Evolutionary conservation across 2,888 invertebrate genomes (phyloP).

Genomic region (Galerucella calmariensis): DNA sequence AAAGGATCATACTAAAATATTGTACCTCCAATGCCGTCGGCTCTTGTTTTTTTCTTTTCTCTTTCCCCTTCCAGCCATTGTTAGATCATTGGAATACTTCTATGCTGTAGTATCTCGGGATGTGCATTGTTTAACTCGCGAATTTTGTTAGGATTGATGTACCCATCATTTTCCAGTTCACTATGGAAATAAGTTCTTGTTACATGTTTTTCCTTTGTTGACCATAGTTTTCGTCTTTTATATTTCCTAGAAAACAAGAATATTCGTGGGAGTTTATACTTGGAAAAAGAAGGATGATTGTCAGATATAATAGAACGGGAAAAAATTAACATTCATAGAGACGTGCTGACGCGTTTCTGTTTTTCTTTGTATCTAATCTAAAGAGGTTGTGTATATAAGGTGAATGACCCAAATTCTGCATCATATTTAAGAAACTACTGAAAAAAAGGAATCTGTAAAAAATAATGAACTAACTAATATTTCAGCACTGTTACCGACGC

Average conservation of each 20-base stretch:
- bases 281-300: not conserved
- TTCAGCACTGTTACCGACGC: too few relatives aligned
- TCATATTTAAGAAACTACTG: too few relatives aligned
- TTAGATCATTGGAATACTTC: conserved; percentile 16
- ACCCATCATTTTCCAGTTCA: conserved; percentile 12
- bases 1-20: not conserved
- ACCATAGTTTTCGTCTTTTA: conserved; percentile 2
- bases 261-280: not conserved
- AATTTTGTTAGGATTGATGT: conserved; percentile 9
- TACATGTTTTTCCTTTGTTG: conserved; percentile 11
- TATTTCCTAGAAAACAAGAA: not conserved
- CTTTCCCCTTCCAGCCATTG: conserved; percentile 17
- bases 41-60: not conserved
- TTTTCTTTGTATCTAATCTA: not conserved
- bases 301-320: not conserved
- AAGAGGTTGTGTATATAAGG: too few relatives aligned
- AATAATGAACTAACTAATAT: too few relatives aligned
- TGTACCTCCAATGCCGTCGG: not conserved
- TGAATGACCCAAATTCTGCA: too few relatives aligned
- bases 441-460: too few relatives aligned
- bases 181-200: conserved; percentile 10
- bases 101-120: conserved; percentile 3
- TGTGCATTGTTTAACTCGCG: conserved; percentile 1
- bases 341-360: not conserved
- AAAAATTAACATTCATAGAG: not conserved